A percentile compares a stretch with the other conserved stretches of the same genome.
These are phyloP conservation scores for Idaea biselata DNA, from an alignment of 2,888 invertebrate genomes.

Conservation along the genomic window DNA sequence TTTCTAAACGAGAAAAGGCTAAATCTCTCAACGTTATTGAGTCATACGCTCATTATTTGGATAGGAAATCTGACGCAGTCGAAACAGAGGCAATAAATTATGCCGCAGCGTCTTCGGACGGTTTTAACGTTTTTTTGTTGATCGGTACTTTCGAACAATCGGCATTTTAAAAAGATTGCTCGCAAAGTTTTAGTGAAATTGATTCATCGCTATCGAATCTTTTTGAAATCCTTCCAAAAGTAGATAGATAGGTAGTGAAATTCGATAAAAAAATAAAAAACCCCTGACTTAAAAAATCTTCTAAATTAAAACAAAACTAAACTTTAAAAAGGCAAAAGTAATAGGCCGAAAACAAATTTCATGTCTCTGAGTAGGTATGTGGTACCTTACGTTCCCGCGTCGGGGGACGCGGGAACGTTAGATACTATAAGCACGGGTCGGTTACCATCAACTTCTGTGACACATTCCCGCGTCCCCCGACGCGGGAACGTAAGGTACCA, in stretches of 20 bases:
- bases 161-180: neutral
- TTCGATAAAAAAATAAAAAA: neutral
- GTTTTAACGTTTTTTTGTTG: conserved; percentile 42
- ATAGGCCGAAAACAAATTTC: no score
- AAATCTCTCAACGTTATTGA: conserved; percentile 64
- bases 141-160: conserved; percentile 15
- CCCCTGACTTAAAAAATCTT: no score
- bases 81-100: conserved; percentile 61
- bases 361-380: no score
- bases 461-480: no score
- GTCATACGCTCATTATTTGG: conserved; percentile 53
- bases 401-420: no score
- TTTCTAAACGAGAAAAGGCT: conserved; percentile 38
- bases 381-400: no score
- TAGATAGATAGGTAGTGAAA: neutral
- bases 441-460: no score
- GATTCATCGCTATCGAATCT: neutral
- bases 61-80: conserved; percentile 57
- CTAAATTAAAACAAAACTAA: no score
- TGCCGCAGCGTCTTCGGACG: conserved; percentile 40
- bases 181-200: neutral
- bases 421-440: no score
- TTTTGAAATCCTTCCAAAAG: neutral
- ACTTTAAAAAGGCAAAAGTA: no score
- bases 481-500: no score